Evolutionary conservation across 2,888 invertebrate genomes (phyloP).

Genomic region (Dicranocentrus wangi): DNA sequence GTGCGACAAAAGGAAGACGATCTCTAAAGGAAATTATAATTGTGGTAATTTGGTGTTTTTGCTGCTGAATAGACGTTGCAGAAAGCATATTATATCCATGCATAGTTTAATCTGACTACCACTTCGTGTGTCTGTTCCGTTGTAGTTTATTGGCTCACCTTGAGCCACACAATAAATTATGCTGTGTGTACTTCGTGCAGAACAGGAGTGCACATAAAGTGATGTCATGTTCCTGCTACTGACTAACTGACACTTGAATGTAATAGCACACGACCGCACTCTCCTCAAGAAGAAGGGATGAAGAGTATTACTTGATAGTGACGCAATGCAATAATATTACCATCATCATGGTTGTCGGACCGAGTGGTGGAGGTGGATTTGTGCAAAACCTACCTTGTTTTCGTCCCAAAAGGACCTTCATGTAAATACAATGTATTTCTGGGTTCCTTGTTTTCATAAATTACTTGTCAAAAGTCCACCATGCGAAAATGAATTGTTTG

Average conservation of each 20-base stretch:
- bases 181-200: constrained; percentile 10
- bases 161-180: constrained; percentile 62
- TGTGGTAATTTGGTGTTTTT: background rate
- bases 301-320: no score
- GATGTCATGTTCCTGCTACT: background rate
- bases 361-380: background rate
- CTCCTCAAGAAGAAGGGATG: constrained; percentile 12
- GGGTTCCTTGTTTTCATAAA: constrained; percentile 19
- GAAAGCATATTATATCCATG: background rate
- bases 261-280: background rate
- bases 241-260: background rate
- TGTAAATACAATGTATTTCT: constrained; percentile 1
- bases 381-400: background rate
- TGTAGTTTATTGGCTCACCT: constrained; percentile 55
- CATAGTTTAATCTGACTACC: constrained; percentile 3
- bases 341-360: no score
- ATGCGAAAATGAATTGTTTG: constrained; percentile 36
- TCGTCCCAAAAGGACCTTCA: constrained; percentile 6
- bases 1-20: constrained; percentile 27
- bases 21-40: constrained; percentile 13
- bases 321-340: constrained; percentile 52
- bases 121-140: constrained; percentile 33
- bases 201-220: no score
- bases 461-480: constrained; percentile 50
- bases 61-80: background rate